Evolutionary conservation across 2,888 invertebrate species (phyloP), one percentile per base, ranked within the genome.

Genomic region (Eristalis tenax): DNA sequence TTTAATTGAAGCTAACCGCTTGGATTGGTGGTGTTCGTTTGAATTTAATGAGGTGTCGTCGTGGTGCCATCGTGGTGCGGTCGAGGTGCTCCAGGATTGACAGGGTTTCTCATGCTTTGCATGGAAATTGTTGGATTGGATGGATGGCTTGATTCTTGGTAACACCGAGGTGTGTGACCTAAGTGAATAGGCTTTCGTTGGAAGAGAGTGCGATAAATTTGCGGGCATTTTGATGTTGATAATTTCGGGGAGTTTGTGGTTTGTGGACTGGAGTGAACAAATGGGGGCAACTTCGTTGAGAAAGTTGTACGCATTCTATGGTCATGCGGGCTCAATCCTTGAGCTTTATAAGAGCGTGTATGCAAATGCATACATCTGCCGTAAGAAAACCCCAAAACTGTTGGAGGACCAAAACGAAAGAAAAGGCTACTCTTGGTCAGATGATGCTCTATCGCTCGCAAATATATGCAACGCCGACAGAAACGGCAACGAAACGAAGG

Each of bases 1-100:
- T 85, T 82, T 82, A 85, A 85, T 82, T 85, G 85, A 85, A 82
- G 82, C 43, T 64, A 85, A 77, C 76, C 68, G 68, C 43, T 73
- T 64, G 68, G 71, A 68, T 70, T 65, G 73, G 56, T 78, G 80
- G 28, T 68, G 40, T 75, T 85, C 40, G 81, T 59, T 82, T 57
- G 38, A 68, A 71, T 82, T 82, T 85, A 85, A 85, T 85, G 85
- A 85, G 82, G 76, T 82, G 71, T 85, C 77, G 73, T 85, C 66
- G 57, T 75, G 56, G n/a, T 43, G 43, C n/a, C n/a, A 18, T 56
- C 18, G 43, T 57, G 40, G 43, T 70, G 43, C n/a, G 10, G n/a
- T 57, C 13, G 50, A 43, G 56, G 35, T 70, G 68, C 66, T 56
- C 63, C 23, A 65, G 18, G 22, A 71, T 64, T 28, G 59, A 80